Evolutionary conservation across 2,888 invertebrate species (phyloP), one percentile per base, ranked within the genome.

Genomic region (Synergus gifuensis): DNA sequence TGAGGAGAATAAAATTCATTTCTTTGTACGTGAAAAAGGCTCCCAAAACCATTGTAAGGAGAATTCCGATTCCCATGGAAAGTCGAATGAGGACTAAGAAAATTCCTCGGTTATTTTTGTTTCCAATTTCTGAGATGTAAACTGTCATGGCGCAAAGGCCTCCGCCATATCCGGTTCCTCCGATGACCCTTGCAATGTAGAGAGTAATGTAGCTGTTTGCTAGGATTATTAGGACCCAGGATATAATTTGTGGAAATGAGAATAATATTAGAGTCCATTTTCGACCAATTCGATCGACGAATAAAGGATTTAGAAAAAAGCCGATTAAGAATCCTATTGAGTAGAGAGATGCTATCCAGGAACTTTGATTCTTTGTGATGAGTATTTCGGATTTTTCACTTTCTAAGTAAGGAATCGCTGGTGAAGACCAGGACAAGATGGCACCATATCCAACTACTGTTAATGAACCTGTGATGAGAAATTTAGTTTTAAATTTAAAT

Each of bases 81-180:
- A 93, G 83, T 76, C 93, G 93, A 12, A 93, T 92, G 16, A 94
- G 92, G 0, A 94, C 93, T 2, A 94, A 94, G 4, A 95, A 88
- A 40, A 94, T 91, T 0, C 95, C 95, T 46, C 95, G 89, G 54
- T 94, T 92, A 36, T 93, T 92, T 46, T 94, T 93, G 76, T 94
- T 93, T 0, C 94, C 93, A 66, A 94, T 94, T 90, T 95, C 95
- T 3, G 94, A 94, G n/a, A 95, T 92, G 87, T 95, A 95, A 85
- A 94, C 93, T 0, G 94, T 94, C 5, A 93, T 91, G 1, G 93
- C 92, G 58, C 93, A 92, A 66, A 93, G 93, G 14, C 93, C 89
- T 77, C 93, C 92, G 1, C 93, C 92, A 78, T 91, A 89, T 11
- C 93, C 93, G 62, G 93, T 89, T 0, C 94, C 94, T 40, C 92